Percentiles rank a stretch among this genome's conserved stretches.
Conservation (phyloP, 2,113 vertebrate genomes). For the Etheostoma cragini region DNA sequence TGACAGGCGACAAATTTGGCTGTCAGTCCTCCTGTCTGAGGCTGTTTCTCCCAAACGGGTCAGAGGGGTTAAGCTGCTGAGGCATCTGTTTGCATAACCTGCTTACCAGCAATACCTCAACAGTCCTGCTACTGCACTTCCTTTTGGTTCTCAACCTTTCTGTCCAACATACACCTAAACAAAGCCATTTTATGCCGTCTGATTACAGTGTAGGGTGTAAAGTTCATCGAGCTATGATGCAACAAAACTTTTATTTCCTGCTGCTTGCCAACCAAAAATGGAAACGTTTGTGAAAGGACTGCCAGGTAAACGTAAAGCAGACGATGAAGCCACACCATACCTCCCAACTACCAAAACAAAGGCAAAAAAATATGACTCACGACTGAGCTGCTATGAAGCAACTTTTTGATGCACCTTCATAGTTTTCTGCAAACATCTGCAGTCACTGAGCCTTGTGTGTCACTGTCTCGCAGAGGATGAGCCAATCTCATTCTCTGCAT, state of each 20-base stretch:
- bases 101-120: constrained; percentile 29
- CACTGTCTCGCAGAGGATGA: no score
- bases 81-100: constrained; percentile 45
- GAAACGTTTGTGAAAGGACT: no score
- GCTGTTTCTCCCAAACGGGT: constrained; percentile 9
- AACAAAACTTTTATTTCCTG: no score
- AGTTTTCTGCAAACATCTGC: background rate
- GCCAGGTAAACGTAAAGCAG: no score
- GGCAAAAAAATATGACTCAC: background rate
- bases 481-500: constrained; percentile 2
- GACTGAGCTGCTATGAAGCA: background rate
- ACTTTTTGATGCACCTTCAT: background rate
- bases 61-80: constrained; percentile 39
- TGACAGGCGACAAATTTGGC: constrained; percentile 38
- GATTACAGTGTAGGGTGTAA: background rate
- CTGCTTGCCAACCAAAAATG: no score
- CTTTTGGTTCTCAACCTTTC: background rate
- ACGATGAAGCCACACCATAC: no score
- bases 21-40: constrained; percentile 37
- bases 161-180: background rate
- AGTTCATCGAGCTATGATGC: background rate
- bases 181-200: background rate
- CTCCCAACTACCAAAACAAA: no score
- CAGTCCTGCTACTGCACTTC: background rate
- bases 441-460: background rate